Base-by-base conservation (phyloP, 2,888 invertebrate species). In the Leptothorax acervorum region DNA sequence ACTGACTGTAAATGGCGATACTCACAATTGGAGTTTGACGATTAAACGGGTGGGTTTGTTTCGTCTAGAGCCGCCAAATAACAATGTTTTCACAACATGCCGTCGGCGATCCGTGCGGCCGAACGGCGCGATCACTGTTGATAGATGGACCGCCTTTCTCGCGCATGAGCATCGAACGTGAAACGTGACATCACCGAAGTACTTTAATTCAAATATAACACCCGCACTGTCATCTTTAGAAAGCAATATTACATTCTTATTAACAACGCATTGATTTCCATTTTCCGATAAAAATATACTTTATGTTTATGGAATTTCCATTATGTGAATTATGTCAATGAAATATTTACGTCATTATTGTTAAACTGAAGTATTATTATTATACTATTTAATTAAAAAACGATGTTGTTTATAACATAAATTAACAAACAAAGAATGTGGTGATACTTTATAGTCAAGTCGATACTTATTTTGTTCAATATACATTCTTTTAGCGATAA, bases 101-200 rank as follows among this genome's bases (percentile, higher is more conserved):
- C 60, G 66, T 83, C 81, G 28, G 18, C 28, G 73, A 51, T 81
- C 63, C 63, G 53, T 39, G 83, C 11, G 73, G 8, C 74, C 74
- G 73, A 88, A 84, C 85, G 78, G 82, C 84, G 84, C 55, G 85
- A 76, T 5, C n/a, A 28, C 2, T 66, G 66, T 48, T 66, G 45
- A 63, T 63, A 23, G 55, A 60, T 28, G 57, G 28, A 28, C 23
- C 9, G 11, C n/a, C 23, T 57, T 12, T 28, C 28, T 57, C 23
- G 60, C 60, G 31, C 60, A 60, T 60, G 60, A 28, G 60, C 15
- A 2, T n/a, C 51, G 12, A 28, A 60, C 6, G 6, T 31, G 55
- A 57, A 28, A 60, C 6, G 6, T 31, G 23, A 57, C 31, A 31
- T 15, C 15, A 15, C 31, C 3, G 31, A 28, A 23, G 4, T 53